phyloP scores from a whole-genome alignment of 2,797 vertebrate species.

The Iguana delicatissima region DNA sequence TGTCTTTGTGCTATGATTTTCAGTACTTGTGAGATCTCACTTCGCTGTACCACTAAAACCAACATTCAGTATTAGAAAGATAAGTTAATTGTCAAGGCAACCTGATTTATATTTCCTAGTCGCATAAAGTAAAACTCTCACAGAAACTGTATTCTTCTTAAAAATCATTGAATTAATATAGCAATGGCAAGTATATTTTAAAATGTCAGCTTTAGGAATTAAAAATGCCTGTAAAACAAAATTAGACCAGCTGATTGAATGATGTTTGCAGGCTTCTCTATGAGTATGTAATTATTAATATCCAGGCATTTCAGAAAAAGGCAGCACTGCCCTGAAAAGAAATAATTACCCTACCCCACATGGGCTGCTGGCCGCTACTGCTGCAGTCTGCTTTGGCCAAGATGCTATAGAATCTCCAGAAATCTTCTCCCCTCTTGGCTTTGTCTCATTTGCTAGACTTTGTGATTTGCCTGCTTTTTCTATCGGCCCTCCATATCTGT shows the following conservation, averaged over 20 bases:
- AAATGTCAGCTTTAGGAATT: not conserved
- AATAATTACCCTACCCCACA: too few species aligned
- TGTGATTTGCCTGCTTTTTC: too few species aligned
- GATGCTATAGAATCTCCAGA: not conserved
- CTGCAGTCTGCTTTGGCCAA: too few species aligned
- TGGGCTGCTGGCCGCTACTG: too few species aligned
- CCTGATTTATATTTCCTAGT: not conserved
- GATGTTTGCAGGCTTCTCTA: not conserved
- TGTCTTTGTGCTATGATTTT: not conserved
- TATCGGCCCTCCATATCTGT: too few species aligned
- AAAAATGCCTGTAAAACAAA: not conserved
- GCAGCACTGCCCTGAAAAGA: too few species aligned
- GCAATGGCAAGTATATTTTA: not conserved
- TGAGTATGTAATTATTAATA: not conserved
- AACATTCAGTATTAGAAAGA: not conserved
- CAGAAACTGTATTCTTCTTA: not conserved
- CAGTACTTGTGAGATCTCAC: not conserved
- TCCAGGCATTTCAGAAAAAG: not conserved
- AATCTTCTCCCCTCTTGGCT: too few species aligned
- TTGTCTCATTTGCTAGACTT: too few species aligned
- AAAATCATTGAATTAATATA: not conserved
- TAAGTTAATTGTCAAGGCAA: not conserved
- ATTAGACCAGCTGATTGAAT: not conserved
- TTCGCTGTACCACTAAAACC: not conserved
- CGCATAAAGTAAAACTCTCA: not conserved